phyloP scores from a whole-genome alignment of 2,888 invertebrate species.

The Chrysolina haemoptera region DNA sequence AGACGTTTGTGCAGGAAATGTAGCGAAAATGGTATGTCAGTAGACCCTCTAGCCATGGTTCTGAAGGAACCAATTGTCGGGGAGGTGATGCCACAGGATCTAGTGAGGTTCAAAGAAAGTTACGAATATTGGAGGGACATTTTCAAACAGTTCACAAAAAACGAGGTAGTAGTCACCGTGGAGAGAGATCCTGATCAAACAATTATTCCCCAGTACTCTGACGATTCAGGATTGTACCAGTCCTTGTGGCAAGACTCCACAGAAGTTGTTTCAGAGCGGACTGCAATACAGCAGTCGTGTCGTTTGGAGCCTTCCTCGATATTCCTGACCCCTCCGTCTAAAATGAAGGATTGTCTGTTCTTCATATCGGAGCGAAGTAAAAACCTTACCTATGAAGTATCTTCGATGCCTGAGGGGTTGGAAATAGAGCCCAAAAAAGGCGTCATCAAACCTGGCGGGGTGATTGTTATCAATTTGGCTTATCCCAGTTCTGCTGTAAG shows the following conservation, averaged over 20 bases:
- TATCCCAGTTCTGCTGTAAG: constrained; percentile 43
- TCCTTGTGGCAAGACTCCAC: constrained; percentile 59
- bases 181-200: constrained; percentile 66
- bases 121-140: constrained; percentile 58
- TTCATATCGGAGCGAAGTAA: constrained; percentile 51
- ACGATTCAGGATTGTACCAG: constrained; percentile 64
- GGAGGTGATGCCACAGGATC: constrained; percentile 62
- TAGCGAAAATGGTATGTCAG: constrained; percentile 50
- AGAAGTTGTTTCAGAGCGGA: constrained; percentile 44
- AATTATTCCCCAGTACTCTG: constrained; percentile 59
- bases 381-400: constrained; percentile 49
- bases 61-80: constrained; percentile 59
- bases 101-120: constrained; percentile 61
- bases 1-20: constrained; percentile 59
- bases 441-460: constrained; percentile 52
- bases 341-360: constrained; percentile 54
- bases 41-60: constrained; percentile 55
- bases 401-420: constrained; percentile 48
- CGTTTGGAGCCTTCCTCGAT: constrained; percentile 56
- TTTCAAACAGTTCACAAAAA: constrained; percentile 57
- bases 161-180: constrained; percentile 65
- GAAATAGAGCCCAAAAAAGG: constrained; percentile 53
- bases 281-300: constrained; percentile 40
- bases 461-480: constrained; percentile 53
- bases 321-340: constrained; percentile 55